phyloP scores from a whole-genome alignment of 35 echinoderm and acorn worm species.

The Eucidaris tribuloides region DNA sequence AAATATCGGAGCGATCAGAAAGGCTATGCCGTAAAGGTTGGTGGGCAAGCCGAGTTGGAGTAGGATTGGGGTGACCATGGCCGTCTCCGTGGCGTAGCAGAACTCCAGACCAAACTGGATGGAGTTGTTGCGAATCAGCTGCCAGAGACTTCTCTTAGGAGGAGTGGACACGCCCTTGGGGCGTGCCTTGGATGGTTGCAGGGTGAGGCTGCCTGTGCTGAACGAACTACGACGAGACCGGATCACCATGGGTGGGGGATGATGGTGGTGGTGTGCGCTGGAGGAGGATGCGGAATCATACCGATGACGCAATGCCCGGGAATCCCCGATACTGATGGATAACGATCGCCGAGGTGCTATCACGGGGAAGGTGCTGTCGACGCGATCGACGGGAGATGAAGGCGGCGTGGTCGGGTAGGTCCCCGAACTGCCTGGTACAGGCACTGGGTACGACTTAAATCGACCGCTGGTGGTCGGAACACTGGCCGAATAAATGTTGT shows the following conservation, averaged over 20 bases:
- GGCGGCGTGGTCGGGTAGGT: neutral
- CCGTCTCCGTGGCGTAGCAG: slow-evolving; percentile 87
- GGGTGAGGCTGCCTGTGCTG: neutral
- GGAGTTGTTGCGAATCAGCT: slow-evolving; percentile 59
- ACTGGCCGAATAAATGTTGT: slow-evolving; percentile 14
- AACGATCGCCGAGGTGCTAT: neutral
- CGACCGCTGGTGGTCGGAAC: slow-evolving; percentile 1
- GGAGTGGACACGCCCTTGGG: neutral
- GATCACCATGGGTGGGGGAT: neutral
- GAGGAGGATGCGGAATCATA: neutral
- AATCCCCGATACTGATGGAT: slow-evolving; percentile 15
- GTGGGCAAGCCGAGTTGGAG: slow-evolving; percentile 75
- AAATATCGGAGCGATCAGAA: slow-evolving; percentile 71
- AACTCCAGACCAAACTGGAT: slow-evolving; percentile 81
- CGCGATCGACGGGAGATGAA: neutral
- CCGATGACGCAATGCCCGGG: neutral
- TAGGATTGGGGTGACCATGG: slow-evolving; percentile 75
- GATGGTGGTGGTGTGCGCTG: neutral
- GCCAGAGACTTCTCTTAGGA: slow-evolving; percentile 63
- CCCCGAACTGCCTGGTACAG: neutral
- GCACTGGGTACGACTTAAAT: slow-evolving; percentile 2
- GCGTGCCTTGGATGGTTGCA: neutral
- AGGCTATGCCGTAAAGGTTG: slow-evolving; percentile 73
- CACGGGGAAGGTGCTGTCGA: neutral
- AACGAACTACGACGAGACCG: slow-evolving; percentile 2